These are phyloP conservation scores for Alviniconcha marisindica DNA, from an alignment of 1,140 invertebrate genomes.

Conservation along the genomic window DNA sequence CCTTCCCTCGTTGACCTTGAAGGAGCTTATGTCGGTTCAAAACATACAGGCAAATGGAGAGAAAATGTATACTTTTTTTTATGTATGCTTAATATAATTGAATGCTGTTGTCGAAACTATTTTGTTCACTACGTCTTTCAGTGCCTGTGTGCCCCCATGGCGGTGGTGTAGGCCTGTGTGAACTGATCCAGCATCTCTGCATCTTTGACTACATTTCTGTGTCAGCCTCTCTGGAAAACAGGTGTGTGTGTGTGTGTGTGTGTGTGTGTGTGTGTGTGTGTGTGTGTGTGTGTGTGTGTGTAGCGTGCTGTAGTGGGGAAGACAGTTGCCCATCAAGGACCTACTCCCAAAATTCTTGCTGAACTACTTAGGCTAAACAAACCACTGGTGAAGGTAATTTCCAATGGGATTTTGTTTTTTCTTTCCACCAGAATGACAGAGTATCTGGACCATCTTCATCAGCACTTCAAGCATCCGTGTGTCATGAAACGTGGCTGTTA, in stretches of 20 bases:
- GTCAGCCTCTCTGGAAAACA: slow-evolving; percentile 82
- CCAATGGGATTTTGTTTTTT: no score
- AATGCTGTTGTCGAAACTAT: no score
- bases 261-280: slow-evolving; percentile 58
- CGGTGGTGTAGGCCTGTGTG: slow-evolving; percentile 93
- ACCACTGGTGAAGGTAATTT: no score
- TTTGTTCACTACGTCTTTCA: no score
- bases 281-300: slow-evolving; percentile 50
- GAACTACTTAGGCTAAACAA: no score
- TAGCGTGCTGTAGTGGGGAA: not conserved
- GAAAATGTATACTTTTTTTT: no score
- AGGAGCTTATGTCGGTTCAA: no score
- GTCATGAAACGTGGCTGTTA: slow-evolving; percentile 84
- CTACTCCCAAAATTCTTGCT: no score
- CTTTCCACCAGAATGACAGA: slow-evolving; percentile 89
- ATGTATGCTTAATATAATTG: no score
- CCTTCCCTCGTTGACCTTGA: no score
- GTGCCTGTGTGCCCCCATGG: slow-evolving; percentile 96
- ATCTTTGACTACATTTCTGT: slow-evolving; percentile 90
- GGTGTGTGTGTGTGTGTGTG: slow-evolving; percentile 59
- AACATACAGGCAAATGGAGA: no score
- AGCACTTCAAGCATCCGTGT: slow-evolving; percentile 89
- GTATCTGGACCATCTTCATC: slow-evolving; percentile 92
- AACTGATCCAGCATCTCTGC: slow-evolving; percentile 94
- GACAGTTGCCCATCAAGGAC: no score